Evolutionary conservation across 2,888 invertebrate species (phyloP), one percentile per base, ranked within the genome.

Genomic region (Rhodophaea formosa): DNA sequence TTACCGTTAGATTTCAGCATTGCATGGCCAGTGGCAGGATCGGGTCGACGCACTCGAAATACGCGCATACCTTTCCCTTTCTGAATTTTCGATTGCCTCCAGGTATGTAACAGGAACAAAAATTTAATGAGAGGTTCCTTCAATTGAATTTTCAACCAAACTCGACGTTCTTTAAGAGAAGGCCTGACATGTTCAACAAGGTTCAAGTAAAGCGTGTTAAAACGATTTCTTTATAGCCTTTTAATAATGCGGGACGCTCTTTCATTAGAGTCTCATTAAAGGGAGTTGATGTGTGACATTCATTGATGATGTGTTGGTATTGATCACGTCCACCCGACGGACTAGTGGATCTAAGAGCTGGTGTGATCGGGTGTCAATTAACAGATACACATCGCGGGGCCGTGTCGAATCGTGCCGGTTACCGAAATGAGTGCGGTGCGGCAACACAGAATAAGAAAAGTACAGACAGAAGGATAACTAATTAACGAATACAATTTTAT

Each of bases 261-360:
- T 76, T 78, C 75, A 79, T 44, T 80, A 74, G 73, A 72, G 74
- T 70, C 74, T 80, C 79, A 84, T 86, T 82, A 83, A 77, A 74
- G 64, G 67, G 72, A 77, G 82, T 81, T 78, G 77, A 70, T 78
- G 70, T 77, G 75, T 79, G 80, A 75, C 74, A 71, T 74, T 74
- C 75, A 78, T 75, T 79, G 77, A 77, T 77, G 69, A 79, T 78
- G 76, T 79, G 80, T 81, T 77, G 72, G 75, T 78, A 78, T 71
- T 77, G 73, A 72, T 76, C 76, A 75, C 67, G 68, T 70, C 67
- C 67, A 67, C 62, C 60, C 60, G 58, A 61, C 59, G 53, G 64
- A 61, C 61, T 60, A 59, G 55, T 65, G 63, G 66, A 69, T 67
- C 65, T 67, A 60, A 66, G 63, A 60, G 54, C 65, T 62, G 65